These are phyloP conservation scores for Rhingia campestris DNA, from an alignment of 2,888 invertebrate genomes.

Conservation along the genomic window DNA sequence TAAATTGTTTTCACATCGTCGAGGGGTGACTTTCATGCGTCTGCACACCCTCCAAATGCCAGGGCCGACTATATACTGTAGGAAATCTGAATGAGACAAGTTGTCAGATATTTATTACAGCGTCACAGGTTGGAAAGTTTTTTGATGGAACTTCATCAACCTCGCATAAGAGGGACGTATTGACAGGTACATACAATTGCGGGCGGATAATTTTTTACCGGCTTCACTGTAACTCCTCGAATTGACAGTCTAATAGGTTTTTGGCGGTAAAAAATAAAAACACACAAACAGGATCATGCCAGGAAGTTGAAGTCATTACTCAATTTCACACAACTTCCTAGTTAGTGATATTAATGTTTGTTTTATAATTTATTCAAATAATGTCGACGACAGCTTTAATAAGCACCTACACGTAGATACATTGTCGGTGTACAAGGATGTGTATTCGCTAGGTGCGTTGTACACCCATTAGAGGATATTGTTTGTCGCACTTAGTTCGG, in stretches of 20 bases:
- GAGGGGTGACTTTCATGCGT: conserved; percentile 35
- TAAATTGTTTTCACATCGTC: conserved; percentile 58
- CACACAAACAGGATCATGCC: conserved; percentile 1
- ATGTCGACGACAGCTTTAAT: conserved; percentile 38
- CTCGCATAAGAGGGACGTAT: conserved; percentile 5
- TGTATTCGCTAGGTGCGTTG: background rate
- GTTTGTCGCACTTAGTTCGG: conserved; percentile 39
- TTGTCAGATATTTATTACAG: conserved; percentile 51
- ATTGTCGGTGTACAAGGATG: background rate
- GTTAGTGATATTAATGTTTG: conserved; percentile 48
- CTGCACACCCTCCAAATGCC: background rate
- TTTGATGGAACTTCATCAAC: conserved; percentile 45
- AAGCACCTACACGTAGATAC: conserved; percentile 31
- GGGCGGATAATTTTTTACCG: background rate
- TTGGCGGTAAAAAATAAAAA: background rate
- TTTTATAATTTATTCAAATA: conserved; percentile 49
- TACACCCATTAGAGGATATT: conserved; percentile 26
- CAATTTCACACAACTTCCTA: conserved; percentile 50
- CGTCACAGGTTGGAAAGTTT: conserved; percentile 47
- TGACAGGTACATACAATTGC: conserved; percentile 18
- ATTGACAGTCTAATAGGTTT: background rate
- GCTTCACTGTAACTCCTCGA: background rate
- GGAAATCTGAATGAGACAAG: conserved; percentile 11
- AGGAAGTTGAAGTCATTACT: conserved; percentile 33
- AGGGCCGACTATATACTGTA: background rate